A percentile compares a stretch with the other conserved stretches of the same genome.
Conservation (phyloP, 2,797 vertebrate species). For the Acrossocheilus wenchowensis region DNA sequence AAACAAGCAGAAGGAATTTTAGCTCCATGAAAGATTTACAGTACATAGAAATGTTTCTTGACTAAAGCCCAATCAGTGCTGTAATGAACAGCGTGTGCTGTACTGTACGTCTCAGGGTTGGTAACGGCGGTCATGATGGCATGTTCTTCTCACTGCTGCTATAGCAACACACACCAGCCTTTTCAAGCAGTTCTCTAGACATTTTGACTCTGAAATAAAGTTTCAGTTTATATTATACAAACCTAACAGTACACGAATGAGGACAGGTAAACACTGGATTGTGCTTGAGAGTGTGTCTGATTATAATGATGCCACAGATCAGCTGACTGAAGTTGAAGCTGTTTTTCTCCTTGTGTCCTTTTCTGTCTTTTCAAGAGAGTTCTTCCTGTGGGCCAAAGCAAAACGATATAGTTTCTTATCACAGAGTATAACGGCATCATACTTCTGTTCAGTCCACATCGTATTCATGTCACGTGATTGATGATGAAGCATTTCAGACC, state of each 20-base stretch:
- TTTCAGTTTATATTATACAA: neutral
- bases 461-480: neutral
- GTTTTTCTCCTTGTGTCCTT: neutral
- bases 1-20: neutral
- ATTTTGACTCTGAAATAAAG: neutral
- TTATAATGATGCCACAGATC: constrained; percentile 17
- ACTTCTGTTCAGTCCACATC: neutral
- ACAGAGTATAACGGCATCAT: neutral
- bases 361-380: neutral
- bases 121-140: neutral
- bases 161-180: constrained; percentile 40
- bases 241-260: neutral
- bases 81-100: neutral
- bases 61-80: neutral
- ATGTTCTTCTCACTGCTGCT: constrained; percentile 14
- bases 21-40: neutral
- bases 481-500: neutral
- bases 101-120: neutral
- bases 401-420: neutral
- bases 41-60: neutral
- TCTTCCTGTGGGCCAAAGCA: constrained; percentile 1
- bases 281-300: constrained; percentile 1
- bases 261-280: neutral
- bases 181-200: neutral
- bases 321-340: neutral